These are phyloP conservation scores for Passerina amoena DNA, from an alignment of 2,113 vertebrate species.

Conservation along the genomic window DNA sequence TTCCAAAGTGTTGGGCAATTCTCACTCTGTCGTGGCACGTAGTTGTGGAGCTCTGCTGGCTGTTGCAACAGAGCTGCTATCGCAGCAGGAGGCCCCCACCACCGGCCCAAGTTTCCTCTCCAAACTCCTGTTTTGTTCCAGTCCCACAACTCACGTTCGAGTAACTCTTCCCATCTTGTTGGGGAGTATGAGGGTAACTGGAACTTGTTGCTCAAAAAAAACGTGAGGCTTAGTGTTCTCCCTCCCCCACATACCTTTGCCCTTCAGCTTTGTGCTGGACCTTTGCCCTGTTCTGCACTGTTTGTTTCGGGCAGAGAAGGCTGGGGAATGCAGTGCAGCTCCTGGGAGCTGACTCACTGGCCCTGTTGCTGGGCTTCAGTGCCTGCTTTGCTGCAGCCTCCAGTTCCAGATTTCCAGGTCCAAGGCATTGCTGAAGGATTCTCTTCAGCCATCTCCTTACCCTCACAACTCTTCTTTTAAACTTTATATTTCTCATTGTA, in stretches of 20 bases:
- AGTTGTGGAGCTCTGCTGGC: conserved; percentile 9
- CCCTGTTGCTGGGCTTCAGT: neutral
- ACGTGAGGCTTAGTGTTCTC: neutral
- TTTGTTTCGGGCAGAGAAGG: conserved; percentile 48
- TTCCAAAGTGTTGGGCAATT: conserved; percentile 47
- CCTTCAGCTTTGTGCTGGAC: conserved; percentile 61
- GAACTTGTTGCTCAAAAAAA: neutral
- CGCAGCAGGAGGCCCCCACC: neutral
- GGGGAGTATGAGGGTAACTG: neutral
- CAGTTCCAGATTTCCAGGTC: neutral
- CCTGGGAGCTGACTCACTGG: conserved; percentile 42
- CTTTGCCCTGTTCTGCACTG: conserved; percentile 56
- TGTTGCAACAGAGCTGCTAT: conserved; percentile 59
- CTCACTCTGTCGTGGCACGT: conserved; percentile 8
- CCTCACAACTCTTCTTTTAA: neutral
- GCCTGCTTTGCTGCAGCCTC: neutral
- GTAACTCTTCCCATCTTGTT: neutral
- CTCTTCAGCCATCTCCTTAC: neutral
- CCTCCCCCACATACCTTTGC: conserved; percentile 10
- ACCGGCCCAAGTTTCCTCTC: neutral
- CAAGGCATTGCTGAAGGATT: accelerated
- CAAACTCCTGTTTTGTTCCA: neutral
- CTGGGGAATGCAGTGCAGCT: neutral
- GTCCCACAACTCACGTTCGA: neutral
- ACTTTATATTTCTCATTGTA: neutral